Evolutionary conservation across 1,140 invertebrate species (phyloP).

Genomic region (Drosophila sechellia): DNA sequence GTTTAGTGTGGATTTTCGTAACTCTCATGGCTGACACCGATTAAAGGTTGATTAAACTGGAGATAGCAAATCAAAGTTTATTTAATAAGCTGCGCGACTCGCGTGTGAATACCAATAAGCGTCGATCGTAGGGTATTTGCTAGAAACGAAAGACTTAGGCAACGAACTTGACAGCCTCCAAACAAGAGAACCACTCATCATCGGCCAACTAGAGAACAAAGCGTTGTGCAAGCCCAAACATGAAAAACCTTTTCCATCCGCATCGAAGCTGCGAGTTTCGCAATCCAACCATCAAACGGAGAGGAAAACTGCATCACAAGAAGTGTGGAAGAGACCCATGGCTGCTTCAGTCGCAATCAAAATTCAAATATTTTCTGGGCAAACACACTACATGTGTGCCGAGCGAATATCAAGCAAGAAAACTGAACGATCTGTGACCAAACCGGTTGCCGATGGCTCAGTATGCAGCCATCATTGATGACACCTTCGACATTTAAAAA

Average conservation of each 20-base stretch:
- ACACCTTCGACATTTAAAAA: constrained; percentile 78
- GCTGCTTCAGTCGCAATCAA: constrained; percentile 52
- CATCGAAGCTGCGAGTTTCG: constrained; percentile 47
- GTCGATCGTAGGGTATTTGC: too few species aligned
- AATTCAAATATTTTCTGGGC: constrained; percentile 59
- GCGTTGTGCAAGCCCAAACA: constrained; percentile 32
- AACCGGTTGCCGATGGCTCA: constrained; percentile 56
- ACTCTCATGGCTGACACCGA: constrained; percentile 34
- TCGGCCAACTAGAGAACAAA: constrained; percentile 41
- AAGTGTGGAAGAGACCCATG: constrained; percentile 9
- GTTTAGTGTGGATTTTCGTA: constrained; percentile 39
- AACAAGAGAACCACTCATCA: constrained; percentile 11
- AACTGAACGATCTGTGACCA: constrained; percentile 39
- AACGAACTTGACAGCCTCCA: constrained; percentile 62
- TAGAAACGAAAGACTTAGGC: constrained; percentile 70
- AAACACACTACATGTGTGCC: constrained; percentile 37
- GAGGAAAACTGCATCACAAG: constrained; percentile 48
- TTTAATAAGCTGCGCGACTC: neutral
- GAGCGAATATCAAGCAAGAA: constrained; percentile 50
- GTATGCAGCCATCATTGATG: constrained; percentile 61
- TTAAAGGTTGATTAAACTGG: constrained; percentile 33
- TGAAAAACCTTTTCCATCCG: constrained; percentile 40
- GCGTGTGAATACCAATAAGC: neutral
- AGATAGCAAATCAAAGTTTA: constrained; percentile 22
- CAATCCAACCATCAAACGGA: constrained; percentile 35